Conservation (phyloP, 2,113 vertebrate genomes). For the chimpanzee (Pan troglodytes) region DNA sequence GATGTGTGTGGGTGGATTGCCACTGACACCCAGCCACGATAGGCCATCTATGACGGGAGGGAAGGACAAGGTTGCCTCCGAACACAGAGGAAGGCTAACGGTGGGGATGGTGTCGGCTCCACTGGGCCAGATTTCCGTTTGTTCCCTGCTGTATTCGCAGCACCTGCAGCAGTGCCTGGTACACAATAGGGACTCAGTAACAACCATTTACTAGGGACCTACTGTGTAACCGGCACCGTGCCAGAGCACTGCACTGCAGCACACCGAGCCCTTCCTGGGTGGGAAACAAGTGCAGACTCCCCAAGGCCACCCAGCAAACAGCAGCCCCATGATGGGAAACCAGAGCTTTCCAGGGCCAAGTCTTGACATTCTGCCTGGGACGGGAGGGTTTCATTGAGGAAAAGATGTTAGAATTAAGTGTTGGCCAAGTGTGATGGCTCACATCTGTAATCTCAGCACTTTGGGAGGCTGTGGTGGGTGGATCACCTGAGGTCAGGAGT, state of each 20-base stretch:
- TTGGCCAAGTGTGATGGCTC: no score
- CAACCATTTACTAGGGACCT: background rate
- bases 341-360: background rate
- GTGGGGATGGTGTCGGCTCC: background rate
- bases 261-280: background rate
- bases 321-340: background rate
- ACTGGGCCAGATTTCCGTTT: background rate
- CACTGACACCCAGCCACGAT: background rate
- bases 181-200: background rate
- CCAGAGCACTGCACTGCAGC: background rate
- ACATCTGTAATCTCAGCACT: no score
- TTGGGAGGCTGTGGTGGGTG: no score
- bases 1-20: background rate
- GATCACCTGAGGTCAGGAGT: no score
- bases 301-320: background rate
- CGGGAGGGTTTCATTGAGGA: background rate
- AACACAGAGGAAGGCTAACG: background rate
- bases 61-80: background rate
- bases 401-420: background rate
- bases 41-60: background rate
- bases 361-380: background rate
- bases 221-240: rapidly evolving
- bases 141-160: background rate
- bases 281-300: background rate
- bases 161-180: background rate